phyloP scores from a whole-genome alignment of 1,140 invertebrate species.

The Armadillidium nasatum region DNA sequence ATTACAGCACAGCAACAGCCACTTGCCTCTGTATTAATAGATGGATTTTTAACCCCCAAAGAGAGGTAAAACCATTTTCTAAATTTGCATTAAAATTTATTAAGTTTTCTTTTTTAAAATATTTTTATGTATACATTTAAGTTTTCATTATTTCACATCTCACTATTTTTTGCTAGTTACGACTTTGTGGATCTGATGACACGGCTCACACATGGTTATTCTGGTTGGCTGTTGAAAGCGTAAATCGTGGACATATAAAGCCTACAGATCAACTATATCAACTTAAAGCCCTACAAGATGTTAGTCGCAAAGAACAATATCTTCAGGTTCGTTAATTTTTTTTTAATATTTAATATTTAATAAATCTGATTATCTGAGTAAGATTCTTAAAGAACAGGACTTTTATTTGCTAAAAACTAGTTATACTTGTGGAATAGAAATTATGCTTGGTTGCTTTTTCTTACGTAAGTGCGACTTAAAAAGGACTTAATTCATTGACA shows the following conservation, averaged over 20 bases:
- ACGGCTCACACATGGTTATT: constrained; percentile 42
- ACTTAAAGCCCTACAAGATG: constrained; percentile 88
- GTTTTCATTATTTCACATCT: too few relatives aligned
- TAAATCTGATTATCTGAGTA: too few relatives aligned
- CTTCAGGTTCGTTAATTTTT: constrained; percentile 31
- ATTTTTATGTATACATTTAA: too few relatives aligned
- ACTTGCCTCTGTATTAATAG: constrained; percentile 89
- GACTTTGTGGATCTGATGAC: constrained; percentile 37
- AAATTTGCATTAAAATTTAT: too few relatives aligned
- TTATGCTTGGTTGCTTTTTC: too few relatives aligned
- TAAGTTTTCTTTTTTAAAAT: too few relatives aligned
- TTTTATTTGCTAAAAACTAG: too few relatives aligned
- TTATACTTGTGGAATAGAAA: too few relatives aligned
- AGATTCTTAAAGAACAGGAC: too few relatives aligned
- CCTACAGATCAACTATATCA: constrained; percentile 88
- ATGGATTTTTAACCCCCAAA: constrained; percentile 82
- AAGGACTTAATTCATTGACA: too few relatives aligned
- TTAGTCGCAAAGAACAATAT: constrained; percentile 73
- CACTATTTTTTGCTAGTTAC: constrained; percentile 23
- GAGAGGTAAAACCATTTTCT: constrained; percentile 56
- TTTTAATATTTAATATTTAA: constrained; percentile 41
- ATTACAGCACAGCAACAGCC: constrained; percentile 96
- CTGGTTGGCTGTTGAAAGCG: constrained; percentile 78
- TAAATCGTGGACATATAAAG: constrained; percentile 84
- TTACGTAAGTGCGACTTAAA: too few relatives aligned